Evolutionary conservation across 2,797 vertebrate genomes (phyloP).

Genomic region (Ara ararauna): DNA sequence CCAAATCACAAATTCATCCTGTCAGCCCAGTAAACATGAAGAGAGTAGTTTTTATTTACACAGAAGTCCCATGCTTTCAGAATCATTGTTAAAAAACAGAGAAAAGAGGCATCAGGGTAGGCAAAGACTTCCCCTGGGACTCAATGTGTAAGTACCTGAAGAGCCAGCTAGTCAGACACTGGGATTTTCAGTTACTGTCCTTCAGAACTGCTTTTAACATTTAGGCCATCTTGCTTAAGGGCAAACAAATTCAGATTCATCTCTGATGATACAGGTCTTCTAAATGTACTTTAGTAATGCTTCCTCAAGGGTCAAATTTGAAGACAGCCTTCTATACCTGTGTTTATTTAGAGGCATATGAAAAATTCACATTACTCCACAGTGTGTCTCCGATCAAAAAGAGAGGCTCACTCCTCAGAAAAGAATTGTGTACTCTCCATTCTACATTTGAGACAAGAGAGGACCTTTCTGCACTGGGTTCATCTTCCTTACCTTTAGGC

Average conservation of each 20-base stretch:
- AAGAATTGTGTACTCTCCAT: not conserved
- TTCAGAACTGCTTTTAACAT: slow-evolving; percentile 33
- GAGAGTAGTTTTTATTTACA: not conserved
- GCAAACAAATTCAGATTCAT: slow-evolving; percentile 34
- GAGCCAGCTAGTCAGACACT: not conserved
- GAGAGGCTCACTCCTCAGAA: not conserved
- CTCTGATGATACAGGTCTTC: not conserved
- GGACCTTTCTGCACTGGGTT: not conserved
- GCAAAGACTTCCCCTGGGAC: not conserved
- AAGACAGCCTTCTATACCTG: not conserved
- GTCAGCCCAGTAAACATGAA: not conserved
- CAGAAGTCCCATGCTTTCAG: not conserved
- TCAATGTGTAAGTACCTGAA: not conserved
- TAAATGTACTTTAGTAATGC: slow-evolving; percentile 10
- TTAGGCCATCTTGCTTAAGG: slow-evolving; percentile 5
- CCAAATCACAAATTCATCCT: not conserved
- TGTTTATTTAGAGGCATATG: not conserved
- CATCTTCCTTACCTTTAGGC: not conserved
- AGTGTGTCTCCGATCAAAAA: not conserved
- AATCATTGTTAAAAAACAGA: not conserved
- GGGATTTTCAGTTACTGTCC: slow-evolving; percentile 23
- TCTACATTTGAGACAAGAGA: not conserved
- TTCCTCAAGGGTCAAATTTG: not conserved
- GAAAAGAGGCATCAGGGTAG: not conserved
- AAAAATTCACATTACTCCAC: not conserved